Evolutionary conservation across 2,113 vertebrate genomes (phyloP).

Genomic region (Erpornis zantholeuca): DNA sequence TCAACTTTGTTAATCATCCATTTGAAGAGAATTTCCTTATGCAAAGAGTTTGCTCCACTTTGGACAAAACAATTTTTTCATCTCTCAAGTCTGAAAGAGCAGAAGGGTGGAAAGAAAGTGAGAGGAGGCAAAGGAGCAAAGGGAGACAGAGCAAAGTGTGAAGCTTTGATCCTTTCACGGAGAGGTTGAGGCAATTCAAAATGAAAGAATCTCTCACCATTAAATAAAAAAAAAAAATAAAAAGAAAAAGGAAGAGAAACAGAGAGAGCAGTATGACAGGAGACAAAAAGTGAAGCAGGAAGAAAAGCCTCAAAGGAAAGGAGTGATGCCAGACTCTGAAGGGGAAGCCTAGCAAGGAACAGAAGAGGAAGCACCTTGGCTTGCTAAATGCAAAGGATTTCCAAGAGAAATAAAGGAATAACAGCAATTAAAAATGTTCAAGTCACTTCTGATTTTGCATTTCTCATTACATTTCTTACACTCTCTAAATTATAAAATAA

Average conservation of each 20-base stretch:
- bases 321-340: not conserved
- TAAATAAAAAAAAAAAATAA: not conserved
- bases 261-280: not conserved
- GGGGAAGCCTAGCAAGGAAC: not conserved
- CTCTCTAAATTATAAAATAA: not conserved
- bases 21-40: conserved; percentile 29
- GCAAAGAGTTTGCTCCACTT: not conserved
- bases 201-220: conserved; percentile 41
- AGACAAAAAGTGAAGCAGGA: not conserved
- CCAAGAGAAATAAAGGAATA: not conserved
- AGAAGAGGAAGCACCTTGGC: not conserved
- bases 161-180: conserved; percentile 38
- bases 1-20: conserved; percentile 4
- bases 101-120: not conserved
- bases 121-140: not conserved
- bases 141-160: not conserved
- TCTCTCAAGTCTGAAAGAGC: not conserved
- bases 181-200: not conserved
- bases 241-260: not conserved
- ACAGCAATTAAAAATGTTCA: not conserved
- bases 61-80: not conserved
- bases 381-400: not conserved
- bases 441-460: not conserved
- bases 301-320: not conserved
- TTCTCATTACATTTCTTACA: not conserved